Evolutionary conservation across 2,113 vertebrate genomes (phyloP), one percentile per base, ranked within the genome.

Genomic region (Esox niger): DNA sequence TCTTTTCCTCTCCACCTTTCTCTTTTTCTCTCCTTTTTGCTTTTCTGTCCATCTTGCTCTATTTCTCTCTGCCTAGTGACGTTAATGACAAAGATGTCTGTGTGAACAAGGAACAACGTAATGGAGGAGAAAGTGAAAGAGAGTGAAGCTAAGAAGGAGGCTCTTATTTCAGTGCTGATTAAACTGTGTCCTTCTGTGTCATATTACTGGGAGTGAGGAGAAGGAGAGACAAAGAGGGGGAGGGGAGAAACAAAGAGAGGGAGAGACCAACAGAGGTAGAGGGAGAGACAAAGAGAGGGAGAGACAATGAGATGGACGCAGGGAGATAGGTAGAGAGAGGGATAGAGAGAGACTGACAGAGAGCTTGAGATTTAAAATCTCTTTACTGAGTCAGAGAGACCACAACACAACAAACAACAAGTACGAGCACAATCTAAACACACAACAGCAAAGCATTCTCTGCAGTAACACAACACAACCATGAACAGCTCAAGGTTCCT

Each of bases 1-100:
- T n/a, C n/a, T n/a, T n/a, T n/a, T n/a, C n/a, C 75, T 78, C 84
- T 83, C 75, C 67, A 66, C 75, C 64, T 71, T 72, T 78, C 70
- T 46, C 35, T 68, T 27, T 43, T 66, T 54, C 59, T 73, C 69
- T 84, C 65, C 69, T 70, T n/a, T 75, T 61, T 59, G 70, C 47
- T 67, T 68, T 11, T 70, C 66, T 68, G 80, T 33, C 10, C 8
- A 73, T 74, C 79, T 70, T 4, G 6, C 64, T 31, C 29, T 72
- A 64, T 68, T 49, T 31, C 29, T 10, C 52, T 31, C 20, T 2
- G 7, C n/a, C n/a, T n/a, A n/a, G n/a, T 72, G 77, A 61, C 21
- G 38, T 73, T 66, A 62, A 68, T 66, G 61, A 74, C 66, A 70
- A 29, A 70, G 60, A 57, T 55, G 43, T 66, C 29, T 23, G 9